Evolutionary conservation across 2,797 vertebrate genomes (phyloP).

Genomic region (Poecilia picta): DNA sequence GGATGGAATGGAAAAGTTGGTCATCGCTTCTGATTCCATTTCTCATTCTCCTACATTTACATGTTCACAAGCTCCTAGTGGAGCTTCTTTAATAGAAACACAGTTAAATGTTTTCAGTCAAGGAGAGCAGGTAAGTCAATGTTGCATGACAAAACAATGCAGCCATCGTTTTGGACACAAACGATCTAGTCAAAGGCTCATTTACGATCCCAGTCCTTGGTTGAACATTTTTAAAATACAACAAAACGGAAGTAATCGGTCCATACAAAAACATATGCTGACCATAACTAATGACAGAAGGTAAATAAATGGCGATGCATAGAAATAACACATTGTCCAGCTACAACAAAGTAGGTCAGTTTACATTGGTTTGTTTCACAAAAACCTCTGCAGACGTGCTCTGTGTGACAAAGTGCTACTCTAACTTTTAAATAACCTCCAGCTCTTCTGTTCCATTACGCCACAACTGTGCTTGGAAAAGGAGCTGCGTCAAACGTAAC

Average conservation of each 20-base stretch:
- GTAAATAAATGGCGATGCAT: not conserved
- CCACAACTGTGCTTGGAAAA: not conserved
- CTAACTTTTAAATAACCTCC: not conserved
- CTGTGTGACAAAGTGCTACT: not conserved
- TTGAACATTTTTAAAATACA: not conserved
- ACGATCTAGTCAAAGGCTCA: not conserved
- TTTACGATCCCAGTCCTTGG: not conserved
- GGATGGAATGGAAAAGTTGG: not conserved
- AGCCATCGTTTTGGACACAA: not conserved
- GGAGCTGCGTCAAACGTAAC: not conserved
- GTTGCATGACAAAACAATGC: not conserved
- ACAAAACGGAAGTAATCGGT: too few species aligned
- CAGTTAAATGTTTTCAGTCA: not conserved
- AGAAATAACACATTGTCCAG: not conserved
- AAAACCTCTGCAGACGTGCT: too few species aligned
- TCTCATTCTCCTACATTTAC: not conserved
- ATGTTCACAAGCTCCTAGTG: not conserved
- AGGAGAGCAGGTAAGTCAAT: not conserved
- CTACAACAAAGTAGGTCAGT: not conserved
- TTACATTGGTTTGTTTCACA: not conserved
- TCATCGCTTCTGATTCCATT: not conserved
- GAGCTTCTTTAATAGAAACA: not conserved
- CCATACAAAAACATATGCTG: not conserved
- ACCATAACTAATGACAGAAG: not conserved
- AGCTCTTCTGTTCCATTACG: not conserved